Evolutionary conservation across 35 echinoderm and acorn worm species (phyloP).

Genomic region (Holothuria glaberrima): DNA sequence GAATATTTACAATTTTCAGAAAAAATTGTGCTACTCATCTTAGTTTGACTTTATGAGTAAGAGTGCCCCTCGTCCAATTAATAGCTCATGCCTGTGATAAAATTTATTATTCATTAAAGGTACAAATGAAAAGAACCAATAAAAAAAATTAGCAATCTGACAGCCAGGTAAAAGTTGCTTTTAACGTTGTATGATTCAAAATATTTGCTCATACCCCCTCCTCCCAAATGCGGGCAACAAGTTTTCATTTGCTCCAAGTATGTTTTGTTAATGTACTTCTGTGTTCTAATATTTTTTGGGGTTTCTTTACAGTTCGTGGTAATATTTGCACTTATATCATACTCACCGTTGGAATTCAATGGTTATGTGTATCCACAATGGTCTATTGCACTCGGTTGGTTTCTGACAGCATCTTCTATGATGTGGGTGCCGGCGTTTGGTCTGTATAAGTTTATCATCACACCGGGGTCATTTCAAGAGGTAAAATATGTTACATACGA

Average conservation of each 20-base stretch:
- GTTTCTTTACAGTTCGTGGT: conserved; percentile 86
- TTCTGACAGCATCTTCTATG: conserved; percentile 66
- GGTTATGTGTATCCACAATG: conserved; percentile 80
- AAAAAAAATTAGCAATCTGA: too few relatives aligned
- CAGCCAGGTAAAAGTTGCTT: too few relatives aligned
- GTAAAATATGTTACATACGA: conserved; percentile 27
- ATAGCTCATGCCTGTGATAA: too few relatives aligned
- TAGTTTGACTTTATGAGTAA: too few relatives aligned
- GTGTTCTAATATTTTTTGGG: neutral
- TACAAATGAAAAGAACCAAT: too few relatives aligned
- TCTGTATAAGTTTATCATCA: conserved; percentile 66
- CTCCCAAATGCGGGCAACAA: too few relatives aligned
- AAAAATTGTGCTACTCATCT: too few relatives aligned
- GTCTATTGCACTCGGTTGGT: conserved; percentile 75
- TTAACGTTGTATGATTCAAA: too few relatives aligned
- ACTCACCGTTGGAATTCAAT: conserved; percentile 64
- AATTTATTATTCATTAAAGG: too few relatives aligned
- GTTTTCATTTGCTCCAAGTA: neutral
- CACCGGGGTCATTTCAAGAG: conserved; percentile 70
- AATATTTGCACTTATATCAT: conserved; percentile 62
- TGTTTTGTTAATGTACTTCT: neutral
- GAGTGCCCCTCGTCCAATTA: too few relatives aligned
- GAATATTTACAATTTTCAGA: too few relatives aligned
- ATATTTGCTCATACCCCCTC: too few relatives aligned
- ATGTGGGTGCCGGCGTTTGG: conserved; percentile 67